Evolutionary conservation across 2,797 vertebrate genomes (phyloP).

Genomic region (Glyptemys insculpta): DNA sequence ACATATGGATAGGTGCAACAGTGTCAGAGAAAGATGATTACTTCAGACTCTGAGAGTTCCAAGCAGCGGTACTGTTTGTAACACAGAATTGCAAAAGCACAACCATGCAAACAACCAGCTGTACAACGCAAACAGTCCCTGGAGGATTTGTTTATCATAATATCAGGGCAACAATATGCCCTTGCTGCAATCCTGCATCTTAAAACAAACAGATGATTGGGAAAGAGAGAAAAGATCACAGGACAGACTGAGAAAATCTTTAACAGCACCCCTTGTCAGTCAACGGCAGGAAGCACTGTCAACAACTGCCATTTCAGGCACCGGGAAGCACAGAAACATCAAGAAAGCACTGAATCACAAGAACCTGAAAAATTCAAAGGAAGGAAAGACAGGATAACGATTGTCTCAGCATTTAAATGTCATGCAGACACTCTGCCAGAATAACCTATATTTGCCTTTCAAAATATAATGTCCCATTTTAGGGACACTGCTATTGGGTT

Average conservation of each 20-base stretch:
- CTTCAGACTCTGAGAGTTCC: neutral
- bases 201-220: neutral
- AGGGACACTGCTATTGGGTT: neutral
- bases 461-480: accelerated
- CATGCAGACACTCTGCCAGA: neutral
- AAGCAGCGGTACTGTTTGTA: neutral
- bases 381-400: slow-evolving; percentile 23
- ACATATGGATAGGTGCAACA: neutral
- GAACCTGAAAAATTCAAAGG: neutral
- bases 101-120: neutral
- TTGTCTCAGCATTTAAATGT: neutral
- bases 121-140: neutral
- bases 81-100: neutral
- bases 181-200: neutral
- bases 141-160: neutral
- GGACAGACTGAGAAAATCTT: neutral
- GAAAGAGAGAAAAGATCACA: slow-evolving; percentile 5
- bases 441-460: neutral
- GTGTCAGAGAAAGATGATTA: neutral
- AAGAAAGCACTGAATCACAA: slow-evolving; percentile 64
- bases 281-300: slow-evolving; percentile 32
- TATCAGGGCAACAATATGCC: neutral
- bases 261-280: slow-evolving; percentile 41
- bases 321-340: slow-evolving; percentile 56
- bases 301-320: slow-evolving; percentile 62